Conservation (phyloP, 2,113 vertebrate genomes). For the Ondatra zibethicus region DNA sequence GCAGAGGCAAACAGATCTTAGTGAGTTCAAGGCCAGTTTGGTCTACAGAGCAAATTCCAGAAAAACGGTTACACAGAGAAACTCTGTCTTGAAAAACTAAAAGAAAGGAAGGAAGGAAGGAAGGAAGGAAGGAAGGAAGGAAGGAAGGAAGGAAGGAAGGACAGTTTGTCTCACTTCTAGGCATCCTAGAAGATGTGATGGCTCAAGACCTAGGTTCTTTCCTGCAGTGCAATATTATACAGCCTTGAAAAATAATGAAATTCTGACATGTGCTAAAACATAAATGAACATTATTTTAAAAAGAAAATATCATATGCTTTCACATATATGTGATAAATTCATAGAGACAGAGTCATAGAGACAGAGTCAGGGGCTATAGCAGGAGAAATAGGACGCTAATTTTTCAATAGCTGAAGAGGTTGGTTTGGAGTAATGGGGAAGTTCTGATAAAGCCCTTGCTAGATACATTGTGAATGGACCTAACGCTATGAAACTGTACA, state of each 20-base stretch:
- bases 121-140: no score
- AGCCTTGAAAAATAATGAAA: constrained; percentile 28
- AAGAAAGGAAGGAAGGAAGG: no score
- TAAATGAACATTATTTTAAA: background rate
- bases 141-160: no score
- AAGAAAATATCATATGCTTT: background rate
- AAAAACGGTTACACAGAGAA: background rate
- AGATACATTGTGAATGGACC: background rate
- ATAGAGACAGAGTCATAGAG: background rate
- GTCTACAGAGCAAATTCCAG: background rate
- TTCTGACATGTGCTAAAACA: background rate
- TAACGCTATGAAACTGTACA: background rate
- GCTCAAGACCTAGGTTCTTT: constrained; percentile 3
- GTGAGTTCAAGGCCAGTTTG: background rate
- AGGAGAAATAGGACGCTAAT: background rate
- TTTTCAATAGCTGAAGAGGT: background rate
- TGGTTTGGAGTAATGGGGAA: background rate
- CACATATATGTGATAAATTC: background rate
- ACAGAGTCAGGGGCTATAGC: background rate
- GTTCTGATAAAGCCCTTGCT: background rate
- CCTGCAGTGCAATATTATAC: background rate
- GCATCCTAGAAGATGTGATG: no score
- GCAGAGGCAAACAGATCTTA: background rate
- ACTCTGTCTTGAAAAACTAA: background rate
- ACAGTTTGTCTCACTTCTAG: background rate